Conservation (phyloP, 2,797 vertebrate species). For the Yasuhikotakia modesta region DNA sequence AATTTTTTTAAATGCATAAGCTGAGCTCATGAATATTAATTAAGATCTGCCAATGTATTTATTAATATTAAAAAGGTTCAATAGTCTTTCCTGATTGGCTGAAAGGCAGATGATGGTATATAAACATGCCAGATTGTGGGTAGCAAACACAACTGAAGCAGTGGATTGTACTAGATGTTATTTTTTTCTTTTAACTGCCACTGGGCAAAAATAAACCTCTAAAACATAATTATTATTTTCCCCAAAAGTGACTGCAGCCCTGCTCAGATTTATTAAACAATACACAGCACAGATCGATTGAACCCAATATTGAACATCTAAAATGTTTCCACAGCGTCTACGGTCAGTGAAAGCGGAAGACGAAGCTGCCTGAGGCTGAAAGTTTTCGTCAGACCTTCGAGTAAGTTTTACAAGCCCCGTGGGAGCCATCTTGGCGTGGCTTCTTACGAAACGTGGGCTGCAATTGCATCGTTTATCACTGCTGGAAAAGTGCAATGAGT, state of each 20-base stretch:
- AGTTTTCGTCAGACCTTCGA: conserved; percentile 94
- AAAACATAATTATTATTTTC: background rate
- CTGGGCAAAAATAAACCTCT: background rate
- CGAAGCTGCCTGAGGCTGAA: conserved; percentile 93
- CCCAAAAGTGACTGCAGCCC: conserved; percentile 1
- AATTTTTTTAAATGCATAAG: background rate
- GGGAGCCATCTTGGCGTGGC: conserved; percentile 17
- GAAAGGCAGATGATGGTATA: background rate
- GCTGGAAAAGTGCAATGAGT: background rate
- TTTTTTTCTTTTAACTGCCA: background rate
- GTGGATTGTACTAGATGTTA: background rate
- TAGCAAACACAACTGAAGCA: too few species aligned
- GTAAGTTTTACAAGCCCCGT: conserved; percentile 79
- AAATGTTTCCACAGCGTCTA: conserved; percentile 82
- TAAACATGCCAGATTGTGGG: background rate
- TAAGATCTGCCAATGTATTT: background rate
- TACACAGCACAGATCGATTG: conserved; percentile 22
- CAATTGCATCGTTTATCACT: conserved; percentile 34
- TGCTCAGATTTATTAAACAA: conserved; percentile 13
- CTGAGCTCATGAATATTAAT: background rate
- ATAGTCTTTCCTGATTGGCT: background rate
- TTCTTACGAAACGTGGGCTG: conserved; percentile 34
- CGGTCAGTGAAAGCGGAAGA: conserved; percentile 87
- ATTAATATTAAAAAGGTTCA: background rate
- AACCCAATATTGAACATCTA: conserved; percentile 49